Base-by-base conservation (phyloP, 2,888 invertebrate species). In the Clitarchus hookeri region DNA sequence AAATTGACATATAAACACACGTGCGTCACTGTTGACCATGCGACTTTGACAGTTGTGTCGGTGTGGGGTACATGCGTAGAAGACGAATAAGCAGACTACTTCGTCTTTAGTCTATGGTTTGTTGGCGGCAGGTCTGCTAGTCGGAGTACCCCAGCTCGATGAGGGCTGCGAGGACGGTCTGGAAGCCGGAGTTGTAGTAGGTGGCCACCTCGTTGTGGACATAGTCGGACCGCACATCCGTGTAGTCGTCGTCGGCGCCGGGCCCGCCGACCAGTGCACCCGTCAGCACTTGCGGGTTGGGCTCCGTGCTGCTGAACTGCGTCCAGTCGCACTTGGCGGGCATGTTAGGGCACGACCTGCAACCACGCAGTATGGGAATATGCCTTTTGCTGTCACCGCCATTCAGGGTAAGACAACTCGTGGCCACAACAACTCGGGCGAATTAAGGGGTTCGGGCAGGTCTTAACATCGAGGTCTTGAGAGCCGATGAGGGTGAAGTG, bases 201-300 rank as follows among this genome's bases (percentile, higher is more conserved):
- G 87, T 86, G 4, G 89, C 89, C 0, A 89, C 89, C 88, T 90
- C 90, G 85, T 90, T 90, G 53, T 89, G 86, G 9, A 87, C 87
- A 86, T 88, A 90, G 87, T 90, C 89, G 36, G 87, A 84, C 23
- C 90, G 88, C 36, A 89, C 88, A 87, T 90, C 90, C 2, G 27
- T 85, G 87, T 89, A 90, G 44, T 86, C 85, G 83, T 89, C 90
- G 26, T 88, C 87, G 16, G 44, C 27, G 82, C 88, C 90, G 4
- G 90, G 90, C 6, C 90, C 90, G n/a, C 90, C 90, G 6, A 90
- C 90, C 16, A 90, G 85, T 6, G 90, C 90, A 6, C 90, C 90
- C 27, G 86, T 87, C 25, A 90, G 86, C 19, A 88, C 87, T 82
- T 89, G 89, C 16, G 88, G 88, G 86, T 90, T 90, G 12, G 89